These are phyloP conservation scores for Leptopilina drosophilae DNA, from an alignment of 2,888 invertebrate species.

Conservation along the genomic window DNA sequence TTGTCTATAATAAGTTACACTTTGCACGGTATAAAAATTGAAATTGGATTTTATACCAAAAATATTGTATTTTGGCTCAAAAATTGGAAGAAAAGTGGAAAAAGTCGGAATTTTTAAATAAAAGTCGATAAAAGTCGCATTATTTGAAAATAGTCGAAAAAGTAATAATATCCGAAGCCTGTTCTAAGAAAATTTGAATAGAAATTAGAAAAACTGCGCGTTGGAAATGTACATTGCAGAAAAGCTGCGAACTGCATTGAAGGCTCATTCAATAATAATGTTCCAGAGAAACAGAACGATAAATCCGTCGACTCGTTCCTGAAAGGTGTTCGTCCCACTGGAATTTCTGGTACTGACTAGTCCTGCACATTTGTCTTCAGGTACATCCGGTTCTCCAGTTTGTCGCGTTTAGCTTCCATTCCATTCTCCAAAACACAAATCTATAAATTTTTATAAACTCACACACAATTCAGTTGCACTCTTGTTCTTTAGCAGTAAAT, in stretches of 20 bases:
- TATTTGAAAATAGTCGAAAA: too few species aligned
- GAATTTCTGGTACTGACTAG: slow-evolving; percentile 52
- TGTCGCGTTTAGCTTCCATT: slow-evolving; percentile 14
- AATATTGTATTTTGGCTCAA: too few species aligned
- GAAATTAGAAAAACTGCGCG: background rate
- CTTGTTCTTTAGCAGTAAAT: background rate
- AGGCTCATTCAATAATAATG: slow-evolving; percentile 45
- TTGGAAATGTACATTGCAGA: background rate
- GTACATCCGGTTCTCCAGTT: slow-evolving; percentile 43
- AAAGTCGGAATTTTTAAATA: too few species aligned
- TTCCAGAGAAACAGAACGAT: slow-evolving; percentile 49
- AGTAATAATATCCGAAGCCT: too few species aligned
- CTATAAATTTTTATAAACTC: slow-evolving; percentile 17
- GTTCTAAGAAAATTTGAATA: too few species aligned
- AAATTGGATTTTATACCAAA: too few species aligned
- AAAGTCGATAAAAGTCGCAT: too few species aligned
- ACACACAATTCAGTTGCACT: background rate
- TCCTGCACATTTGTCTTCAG: slow-evolving; percentile 53
- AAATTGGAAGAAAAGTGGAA: too few species aligned
- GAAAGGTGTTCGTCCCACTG: slow-evolving; percentile 52
- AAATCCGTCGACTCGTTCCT: slow-evolving; percentile 55
- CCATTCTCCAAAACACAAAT: slow-evolving; percentile 4
- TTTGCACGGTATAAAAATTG: too few species aligned
- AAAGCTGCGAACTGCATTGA: slow-evolving; percentile 6
- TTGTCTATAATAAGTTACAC: too few species aligned